Evolutionary conservation across 2,888 invertebrate species (phyloP).

Genomic region (Agrotis ipsilon): DNA sequence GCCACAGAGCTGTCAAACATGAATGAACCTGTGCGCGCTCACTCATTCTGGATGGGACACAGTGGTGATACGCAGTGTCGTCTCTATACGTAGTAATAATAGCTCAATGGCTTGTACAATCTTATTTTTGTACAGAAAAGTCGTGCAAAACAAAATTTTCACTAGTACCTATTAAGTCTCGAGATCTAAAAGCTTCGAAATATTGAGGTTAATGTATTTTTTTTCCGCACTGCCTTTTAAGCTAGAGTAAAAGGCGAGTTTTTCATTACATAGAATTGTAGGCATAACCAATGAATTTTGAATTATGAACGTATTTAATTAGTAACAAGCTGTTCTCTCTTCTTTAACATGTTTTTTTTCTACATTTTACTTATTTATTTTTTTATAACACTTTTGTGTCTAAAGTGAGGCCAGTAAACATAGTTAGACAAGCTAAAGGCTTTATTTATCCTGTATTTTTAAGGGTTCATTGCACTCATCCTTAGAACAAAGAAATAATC

Average conservation of each 20-base stretch:
- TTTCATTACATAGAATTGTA: background rate
- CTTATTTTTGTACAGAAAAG: background rate
- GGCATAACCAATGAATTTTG: background rate
- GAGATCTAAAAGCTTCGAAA: background rate
- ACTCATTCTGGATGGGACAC: no score
- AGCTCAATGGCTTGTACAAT: background rate
- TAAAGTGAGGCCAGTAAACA: background rate
- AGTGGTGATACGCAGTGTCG: no score
- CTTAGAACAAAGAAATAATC: no score
- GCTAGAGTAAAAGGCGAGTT: background rate
- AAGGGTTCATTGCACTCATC: no score
- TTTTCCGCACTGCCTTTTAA: background rate
- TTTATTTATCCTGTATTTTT: background rate
- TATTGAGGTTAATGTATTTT: background rate
- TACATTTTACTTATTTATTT: background rate
- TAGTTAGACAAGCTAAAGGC: background rate
- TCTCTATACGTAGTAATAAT: no score
- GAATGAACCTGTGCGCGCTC: no score
- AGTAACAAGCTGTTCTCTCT: background rate
- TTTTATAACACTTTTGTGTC: background rate
- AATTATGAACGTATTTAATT: background rate
- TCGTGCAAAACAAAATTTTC: background rate
- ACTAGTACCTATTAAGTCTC: background rate
- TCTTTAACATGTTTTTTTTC: no score
- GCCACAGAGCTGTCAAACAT: no score